Evolutionary conservation across 2,113 vertebrate species (phyloP).

Genomic region (Chrysochloris asiatica): DNA sequence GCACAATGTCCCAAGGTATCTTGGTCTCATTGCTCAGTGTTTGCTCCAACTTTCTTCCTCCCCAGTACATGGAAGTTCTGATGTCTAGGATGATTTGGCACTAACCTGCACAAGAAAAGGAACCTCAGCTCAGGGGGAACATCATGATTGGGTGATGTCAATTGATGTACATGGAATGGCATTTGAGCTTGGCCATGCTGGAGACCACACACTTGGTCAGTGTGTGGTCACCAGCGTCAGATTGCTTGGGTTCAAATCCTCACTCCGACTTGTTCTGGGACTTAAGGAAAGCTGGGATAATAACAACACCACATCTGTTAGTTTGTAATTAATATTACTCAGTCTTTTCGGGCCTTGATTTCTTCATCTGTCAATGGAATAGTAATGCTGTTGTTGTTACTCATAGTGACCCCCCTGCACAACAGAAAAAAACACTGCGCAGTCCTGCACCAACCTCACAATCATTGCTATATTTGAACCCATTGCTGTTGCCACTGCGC

Average conservation of each 20-base stretch:
- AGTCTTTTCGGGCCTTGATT: background rate
- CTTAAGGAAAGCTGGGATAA: background rate
- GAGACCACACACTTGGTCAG: background rate
- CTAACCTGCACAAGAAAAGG: background rate
- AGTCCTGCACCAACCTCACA: no score
- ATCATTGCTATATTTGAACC: no score
- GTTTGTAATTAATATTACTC: background rate
- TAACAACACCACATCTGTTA: background rate
- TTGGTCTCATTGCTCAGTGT: background rate
- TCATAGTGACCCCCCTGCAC: no score
- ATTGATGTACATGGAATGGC: background rate
- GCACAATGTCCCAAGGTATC: rapidly evolving
- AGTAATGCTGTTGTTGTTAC: no score
- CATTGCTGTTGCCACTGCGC: no score
- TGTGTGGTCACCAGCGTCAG: background rate
- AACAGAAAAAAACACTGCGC: background rate
- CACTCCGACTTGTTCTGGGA: background rate
- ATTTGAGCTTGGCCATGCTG: background rate
- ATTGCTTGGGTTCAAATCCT: background rate
- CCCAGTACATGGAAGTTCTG: background rate
- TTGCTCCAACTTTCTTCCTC: background rate
- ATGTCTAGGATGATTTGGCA: background rate
- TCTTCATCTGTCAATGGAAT: background rate
- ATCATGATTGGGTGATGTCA: background rate
- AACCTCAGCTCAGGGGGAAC: background rate